Percentiles rank a stretch among this genome's conserved stretches.
These are phyloP conservation scores for Gnathonemus echidnorhynchus DNA, from an alignment of 2,113 vertebrate species.

Conservation along the genomic window DNA sequence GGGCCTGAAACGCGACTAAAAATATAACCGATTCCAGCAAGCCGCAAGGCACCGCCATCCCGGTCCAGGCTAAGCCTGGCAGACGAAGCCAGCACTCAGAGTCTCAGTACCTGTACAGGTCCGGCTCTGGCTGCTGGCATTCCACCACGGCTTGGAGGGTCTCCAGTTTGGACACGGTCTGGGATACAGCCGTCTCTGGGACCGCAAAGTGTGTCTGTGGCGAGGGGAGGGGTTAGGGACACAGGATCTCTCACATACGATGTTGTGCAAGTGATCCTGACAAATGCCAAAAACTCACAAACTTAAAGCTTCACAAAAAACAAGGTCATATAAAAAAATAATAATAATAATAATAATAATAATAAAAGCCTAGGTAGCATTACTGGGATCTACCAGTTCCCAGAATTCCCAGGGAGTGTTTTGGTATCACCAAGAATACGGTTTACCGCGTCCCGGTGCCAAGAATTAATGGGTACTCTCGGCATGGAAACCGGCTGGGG, in stretches of 20 bases:
- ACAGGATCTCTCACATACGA: neutral
- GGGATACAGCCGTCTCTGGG: constrained; percentile 85
- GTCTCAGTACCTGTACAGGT: constrained; percentile 82
- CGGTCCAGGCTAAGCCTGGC: neutral
- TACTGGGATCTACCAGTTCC: neutral
- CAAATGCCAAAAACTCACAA: neutral
- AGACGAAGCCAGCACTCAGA: neutral
- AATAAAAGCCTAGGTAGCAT: neutral
- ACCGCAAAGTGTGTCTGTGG: constrained; percentile 80
- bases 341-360: neutral
- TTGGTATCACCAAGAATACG: neutral
- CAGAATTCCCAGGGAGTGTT: neutral
- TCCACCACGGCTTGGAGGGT: constrained; percentile 84
- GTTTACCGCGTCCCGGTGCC: neutral
- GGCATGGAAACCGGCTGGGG: neutral
- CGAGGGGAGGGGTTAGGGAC: neutral
- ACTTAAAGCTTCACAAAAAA: neutral
- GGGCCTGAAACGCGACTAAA: neutral
- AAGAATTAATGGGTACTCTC: neutral
- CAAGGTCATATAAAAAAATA: neutral
- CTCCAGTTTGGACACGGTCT: constrained; percentile 82
- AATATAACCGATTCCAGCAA: neutral
- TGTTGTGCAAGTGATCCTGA: neutral
- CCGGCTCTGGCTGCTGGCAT: constrained; percentile 92
- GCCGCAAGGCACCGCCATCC: neutral